Conservation (phyloP, 64 coral and sea anemone species). For the Montipora efflorescens region DNA sequence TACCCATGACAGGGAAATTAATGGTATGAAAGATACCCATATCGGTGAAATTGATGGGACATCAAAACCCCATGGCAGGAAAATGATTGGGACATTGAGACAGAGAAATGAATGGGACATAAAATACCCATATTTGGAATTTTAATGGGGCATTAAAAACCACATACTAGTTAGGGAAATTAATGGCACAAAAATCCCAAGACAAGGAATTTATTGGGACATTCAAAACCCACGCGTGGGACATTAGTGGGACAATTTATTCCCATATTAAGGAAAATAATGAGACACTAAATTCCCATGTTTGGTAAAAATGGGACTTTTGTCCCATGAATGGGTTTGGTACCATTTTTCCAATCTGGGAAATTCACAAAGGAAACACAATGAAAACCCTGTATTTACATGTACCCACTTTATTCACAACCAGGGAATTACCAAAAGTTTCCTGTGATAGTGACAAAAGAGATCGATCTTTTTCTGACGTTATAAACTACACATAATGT, state of each 20-base stretch:
- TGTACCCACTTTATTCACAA: not conserved
- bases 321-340: not conserved
- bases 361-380: not conserved
- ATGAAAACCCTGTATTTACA: not conserved
- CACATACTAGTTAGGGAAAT: not conserved
- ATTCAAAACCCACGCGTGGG: not conserved
- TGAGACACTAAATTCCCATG: not conserved
- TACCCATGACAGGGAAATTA: not conserved
- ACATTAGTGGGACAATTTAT: not conserved
- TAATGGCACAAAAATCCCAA: not conserved
- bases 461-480: no score
- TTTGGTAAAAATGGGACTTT: not conserved
- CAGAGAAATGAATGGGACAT: not conserved
- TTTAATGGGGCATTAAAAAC: not conserved
- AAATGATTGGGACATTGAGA: not conserved
- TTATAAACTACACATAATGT: no score
- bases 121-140: not conserved
- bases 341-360: not conserved
- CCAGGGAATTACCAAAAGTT: not conserved
- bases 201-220: conserved; percentile 1
- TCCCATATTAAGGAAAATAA: not conserved
- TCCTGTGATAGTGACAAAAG: not conserved
- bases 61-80: not conserved
- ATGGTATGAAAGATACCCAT: not conserved
- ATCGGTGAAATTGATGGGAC: not conserved